Base-by-base conservation (phyloP, 2,113 vertebrate species). In the Bos indicus region DNA sequence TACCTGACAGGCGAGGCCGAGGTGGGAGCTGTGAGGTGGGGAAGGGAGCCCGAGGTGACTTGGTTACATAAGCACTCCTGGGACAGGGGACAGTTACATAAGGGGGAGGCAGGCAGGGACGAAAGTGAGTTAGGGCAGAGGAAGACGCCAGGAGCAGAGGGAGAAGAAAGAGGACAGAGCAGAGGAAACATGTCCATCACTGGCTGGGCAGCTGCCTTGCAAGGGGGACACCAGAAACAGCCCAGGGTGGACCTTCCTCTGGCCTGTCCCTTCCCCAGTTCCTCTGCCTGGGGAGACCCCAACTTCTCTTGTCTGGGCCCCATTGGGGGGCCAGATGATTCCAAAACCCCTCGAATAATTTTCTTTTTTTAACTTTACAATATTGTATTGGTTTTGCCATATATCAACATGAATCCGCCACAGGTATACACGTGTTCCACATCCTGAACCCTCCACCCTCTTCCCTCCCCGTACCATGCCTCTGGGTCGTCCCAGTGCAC, bases 1-100 rank as follows among this genome's bases (percentile, higher is more conserved):
- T 84, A 96, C 0, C 0, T 97, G 99, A 99, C 98, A 98, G 98
- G 21, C 83, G 11, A 89, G 60, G 71, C 94, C 0, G 62, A 94
- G 80, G 90, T 96, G 91, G 30, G 96, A 97, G 84, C 67, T 71
- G 40, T 17, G 87, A 95, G 97, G 97, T 67, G 95, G 9, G 96
- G 97, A 96, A 56, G 64, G 97, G 97, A 98, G 98, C 98, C 98
- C 26, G 97, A 94, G 98, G 98, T 98, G 98, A 92, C 97, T 92
- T 56, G 54, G 91, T 98, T 99, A 98, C 23, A 7, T 98, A 99
- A 99, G 95, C 97, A 64, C 64, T 96, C 97, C 33, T 94, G 92
- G 86, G 97, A 92, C 92, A 46, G 97, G 1, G 94, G 92, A 84
- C 84, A 62, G 51, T 99, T 99, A 98, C 89, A 91, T 98, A 98